A percentile compares a stretch with the other conserved stretches of the same genome.
Evolutionary conservation across 2,888 invertebrate genomes (phyloP).

Genomic region (Ctena decussata): DNA sequence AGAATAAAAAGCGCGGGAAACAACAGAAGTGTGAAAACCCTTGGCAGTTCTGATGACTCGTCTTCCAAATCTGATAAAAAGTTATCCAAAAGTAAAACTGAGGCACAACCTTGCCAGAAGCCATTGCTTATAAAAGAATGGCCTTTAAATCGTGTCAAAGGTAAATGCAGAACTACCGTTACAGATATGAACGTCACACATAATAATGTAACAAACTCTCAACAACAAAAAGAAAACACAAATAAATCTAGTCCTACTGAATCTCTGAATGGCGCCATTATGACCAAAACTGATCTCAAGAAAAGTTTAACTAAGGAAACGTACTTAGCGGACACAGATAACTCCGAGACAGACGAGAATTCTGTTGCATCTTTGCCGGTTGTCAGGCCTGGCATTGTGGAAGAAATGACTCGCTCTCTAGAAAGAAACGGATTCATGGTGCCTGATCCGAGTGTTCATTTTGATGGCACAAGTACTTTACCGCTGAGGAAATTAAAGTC

Average conservation of each 20-base stretch:
- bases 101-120: neutral
- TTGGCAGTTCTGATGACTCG: constrained; percentile 11
- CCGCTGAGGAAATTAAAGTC: constrained; percentile 21
- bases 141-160: neutral
- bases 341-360: neutral
- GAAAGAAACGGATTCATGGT: constrained; percentile 38
- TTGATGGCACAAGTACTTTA: constrained; percentile 50
- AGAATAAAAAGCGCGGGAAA: constrained; percentile 23
- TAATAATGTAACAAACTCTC: neutral
- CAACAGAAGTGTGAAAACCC: neutral
- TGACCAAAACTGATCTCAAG: no score
- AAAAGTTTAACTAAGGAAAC: neutral
- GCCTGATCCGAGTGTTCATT: constrained; percentile 16
- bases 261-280: neutral
- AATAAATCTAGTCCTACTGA: neutral
- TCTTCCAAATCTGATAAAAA: constrained; percentile 16
- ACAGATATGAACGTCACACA: no score
- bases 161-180: neutral
- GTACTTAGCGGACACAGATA: neutral
- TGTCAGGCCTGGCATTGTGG: constrained; percentile 38
- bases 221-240: neutral
- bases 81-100: neutral
- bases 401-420: constrained; percentile 55
- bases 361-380: neutral
- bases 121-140: neutral